Evolutionary conservation across 2,797 vertebrate genomes (phyloP), one percentile per base, ranked within the genome.

Genomic region (Hyperoplus immaculatus): DNA sequence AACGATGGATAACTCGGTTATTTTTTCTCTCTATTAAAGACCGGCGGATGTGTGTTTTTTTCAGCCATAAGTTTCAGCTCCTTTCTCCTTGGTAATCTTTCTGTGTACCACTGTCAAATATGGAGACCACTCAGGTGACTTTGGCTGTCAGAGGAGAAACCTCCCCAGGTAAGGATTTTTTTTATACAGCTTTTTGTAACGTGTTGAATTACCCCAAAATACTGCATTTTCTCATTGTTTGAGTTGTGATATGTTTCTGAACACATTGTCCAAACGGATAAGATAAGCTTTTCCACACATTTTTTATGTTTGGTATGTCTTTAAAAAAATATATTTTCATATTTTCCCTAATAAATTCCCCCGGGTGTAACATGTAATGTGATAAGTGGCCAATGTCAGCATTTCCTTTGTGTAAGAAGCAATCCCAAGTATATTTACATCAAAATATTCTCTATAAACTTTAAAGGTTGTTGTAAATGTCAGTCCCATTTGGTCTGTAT

Each of bases 71-170:
- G 29, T 86, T 89, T 58, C 75, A 90, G 89, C n/a, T 73, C 72
- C 43, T 74, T 75, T 62, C 39, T 15, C 51, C 47, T 11, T 13
- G 54, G 61, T 70, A 70, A 29, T 71, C 12, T 64, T 9, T 65
- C 12, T 59, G 11, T 54, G 18, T 78, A 49, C 42, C 62, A 8
- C 67, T 75, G 64, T 68, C 57, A 63, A 93, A 70, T 29, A 99
- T 99, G 98, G 96, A 96, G 76, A 93, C 87, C 60, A 92, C 93
- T 89, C 93, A 92, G 87, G 95, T 99, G 81, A 97, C 96, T 50
- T 93, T 99, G 86, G 84, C 91, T 83, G 86, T 99, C 78, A 95
- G 93, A 94, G 98, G 96, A 88, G 86, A 93, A 16, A 95, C 96
- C 50, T 90, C 91, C 39, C 93, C 95, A 95, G 98, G 98, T 99